These are phyloP conservation scores for Pectinophora gossypiella DNA, from an alignment of 1,140 invertebrate species.

Conservation along the genomic window DNA sequence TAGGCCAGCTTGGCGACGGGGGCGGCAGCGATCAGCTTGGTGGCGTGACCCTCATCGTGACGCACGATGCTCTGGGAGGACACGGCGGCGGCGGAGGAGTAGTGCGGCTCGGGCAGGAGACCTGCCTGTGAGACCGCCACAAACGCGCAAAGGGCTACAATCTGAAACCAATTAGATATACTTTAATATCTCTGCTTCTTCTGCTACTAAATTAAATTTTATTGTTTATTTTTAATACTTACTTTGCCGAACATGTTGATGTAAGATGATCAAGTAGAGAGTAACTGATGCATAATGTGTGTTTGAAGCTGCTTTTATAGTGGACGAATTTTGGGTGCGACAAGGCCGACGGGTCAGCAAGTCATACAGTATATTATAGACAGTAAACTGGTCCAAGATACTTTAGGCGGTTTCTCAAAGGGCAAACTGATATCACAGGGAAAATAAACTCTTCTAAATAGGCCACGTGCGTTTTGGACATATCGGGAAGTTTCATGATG, in stretches of 20 bases:
- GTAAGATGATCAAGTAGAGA: constrained; percentile 1
- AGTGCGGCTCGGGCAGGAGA: constrained; percentile 27
- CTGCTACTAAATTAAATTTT: neutral
- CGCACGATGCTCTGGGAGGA: constrained; percentile 35
- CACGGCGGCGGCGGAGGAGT: constrained; percentile 26
- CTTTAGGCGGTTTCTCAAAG: no score
- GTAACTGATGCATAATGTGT: constrained; percentile 27
- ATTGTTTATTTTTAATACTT: constrained; percentile 12
- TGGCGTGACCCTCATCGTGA: constrained; percentile 23
- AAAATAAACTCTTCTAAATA: no score
- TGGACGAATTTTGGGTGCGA: constrained; percentile 12
- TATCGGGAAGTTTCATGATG: no score
- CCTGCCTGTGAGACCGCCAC: constrained; percentile 25
- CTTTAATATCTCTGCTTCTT: neutral
- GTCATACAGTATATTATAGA: neutral
- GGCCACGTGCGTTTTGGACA: no score
- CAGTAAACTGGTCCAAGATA: neutral
- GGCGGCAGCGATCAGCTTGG: constrained; percentile 16
- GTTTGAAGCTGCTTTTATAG: constrained; percentile 24
- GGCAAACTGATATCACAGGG: no score
- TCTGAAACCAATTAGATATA: constrained; percentile 14
- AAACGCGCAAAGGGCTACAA: constrained; percentile 23
- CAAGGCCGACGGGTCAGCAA: constrained; percentile 26
- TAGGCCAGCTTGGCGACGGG: constrained; percentile 30
- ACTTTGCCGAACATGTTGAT: constrained; percentile 24